Percentiles rank a stretch among this genome's conserved stretches.
These are phyloP conservation scores for Melanogrammus aeglefinus DNA, from an alignment of 2,797 vertebrate genomes.

Conservation along the genomic window DNA sequence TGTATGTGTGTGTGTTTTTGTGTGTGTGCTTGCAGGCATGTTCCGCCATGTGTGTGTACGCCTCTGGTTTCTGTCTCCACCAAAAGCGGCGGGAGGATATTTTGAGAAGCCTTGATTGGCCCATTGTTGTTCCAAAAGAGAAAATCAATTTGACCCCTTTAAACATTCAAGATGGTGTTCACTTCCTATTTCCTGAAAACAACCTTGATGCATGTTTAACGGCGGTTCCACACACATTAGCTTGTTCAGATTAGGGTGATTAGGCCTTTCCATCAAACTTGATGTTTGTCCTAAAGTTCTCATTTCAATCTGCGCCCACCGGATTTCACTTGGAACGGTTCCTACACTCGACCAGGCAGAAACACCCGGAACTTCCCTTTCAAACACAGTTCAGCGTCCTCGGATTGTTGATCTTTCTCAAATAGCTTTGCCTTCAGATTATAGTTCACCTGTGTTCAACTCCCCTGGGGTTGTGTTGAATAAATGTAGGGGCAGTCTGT, in stretches of 20 bases:
- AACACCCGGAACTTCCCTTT: conserved; percentile 1
- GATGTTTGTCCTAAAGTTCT: conserved; percentile 42
- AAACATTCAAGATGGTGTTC: conserved; percentile 39
- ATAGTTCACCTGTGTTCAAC: not conserved
- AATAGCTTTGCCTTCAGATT: not conserved
- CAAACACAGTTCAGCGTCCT: not conserved
- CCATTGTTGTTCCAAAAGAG: conserved; percentile 43
- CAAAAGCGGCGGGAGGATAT: conserved; percentile 30
- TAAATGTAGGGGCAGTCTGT: not conserved
- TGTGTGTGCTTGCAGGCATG: not conserved
- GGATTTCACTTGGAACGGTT: conserved; percentile 46
- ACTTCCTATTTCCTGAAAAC: conserved; percentile 59
- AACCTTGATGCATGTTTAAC: conserved; percentile 50
- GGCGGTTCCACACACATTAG: conserved; percentile 34
- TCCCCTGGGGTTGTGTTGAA: not conserved
- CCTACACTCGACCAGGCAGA: conserved; percentile 33
- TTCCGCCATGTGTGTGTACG: conserved; percentile 46
- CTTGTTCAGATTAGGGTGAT: conserved; percentile 44
- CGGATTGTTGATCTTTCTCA: not conserved
- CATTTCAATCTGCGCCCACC: conserved; percentile 44
- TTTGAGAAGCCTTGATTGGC: conserved; percentile 35
- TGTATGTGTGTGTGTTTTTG: conserved; percentile 17
- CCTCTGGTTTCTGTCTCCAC: conserved; percentile 39
- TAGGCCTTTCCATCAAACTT: conserved; percentile 38
- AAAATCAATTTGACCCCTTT: conserved; percentile 49